Evolutionary conservation across 1,140 invertebrate genomes (phyloP).

Genomic region (Eriosoma lanigerum): DNA sequence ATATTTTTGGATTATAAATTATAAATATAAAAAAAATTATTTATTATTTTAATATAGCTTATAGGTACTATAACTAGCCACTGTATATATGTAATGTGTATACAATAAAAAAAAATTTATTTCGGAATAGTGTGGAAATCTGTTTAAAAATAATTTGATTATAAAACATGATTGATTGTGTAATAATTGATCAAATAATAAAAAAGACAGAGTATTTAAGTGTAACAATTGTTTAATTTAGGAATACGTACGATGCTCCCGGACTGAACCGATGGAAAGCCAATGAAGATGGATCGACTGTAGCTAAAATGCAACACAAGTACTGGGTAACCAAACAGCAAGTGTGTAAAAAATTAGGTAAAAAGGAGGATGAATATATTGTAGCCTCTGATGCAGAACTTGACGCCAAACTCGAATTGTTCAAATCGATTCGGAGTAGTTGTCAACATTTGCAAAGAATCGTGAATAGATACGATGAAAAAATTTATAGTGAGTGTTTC

Average conservation of each 20-base stretch:
- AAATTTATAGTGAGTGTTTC: slow-evolving; percentile 73
- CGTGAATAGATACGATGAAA: slow-evolving; percentile 92
- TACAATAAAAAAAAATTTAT: too few species aligned
- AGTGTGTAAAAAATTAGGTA: slow-evolving; percentile 89
- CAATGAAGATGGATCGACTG: slow-evolving; percentile 60
- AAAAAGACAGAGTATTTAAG: too few species aligned
- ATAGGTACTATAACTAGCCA: too few species aligned
- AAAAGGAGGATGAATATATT: slow-evolving; percentile 97
- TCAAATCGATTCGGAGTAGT: slow-evolving; percentile 91
- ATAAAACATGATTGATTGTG: too few species aligned
- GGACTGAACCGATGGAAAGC: slow-evolving; percentile 35
- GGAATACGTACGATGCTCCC: slow-evolving; percentile 41
- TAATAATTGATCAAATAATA: too few species aligned
- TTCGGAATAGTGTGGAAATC: too few species aligned
- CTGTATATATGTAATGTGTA: too few species aligned
- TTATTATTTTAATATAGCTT: too few species aligned
- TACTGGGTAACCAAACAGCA: slow-evolving; percentile 98
- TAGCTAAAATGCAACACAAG: slow-evolving; percentile 88
- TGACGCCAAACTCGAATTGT: slow-evolving; percentile 95
- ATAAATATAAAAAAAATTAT: too few species aligned
- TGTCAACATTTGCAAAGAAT: slow-evolving; percentile 85
- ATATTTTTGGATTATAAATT: too few species aligned
- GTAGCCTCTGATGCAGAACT: slow-evolving; percentile 93
- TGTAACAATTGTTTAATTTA: not conserved
- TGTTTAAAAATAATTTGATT: too few species aligned